Base-by-base conservation (phyloP, 1,140 invertebrate species). In the Hycleus phaleratus region DNA sequence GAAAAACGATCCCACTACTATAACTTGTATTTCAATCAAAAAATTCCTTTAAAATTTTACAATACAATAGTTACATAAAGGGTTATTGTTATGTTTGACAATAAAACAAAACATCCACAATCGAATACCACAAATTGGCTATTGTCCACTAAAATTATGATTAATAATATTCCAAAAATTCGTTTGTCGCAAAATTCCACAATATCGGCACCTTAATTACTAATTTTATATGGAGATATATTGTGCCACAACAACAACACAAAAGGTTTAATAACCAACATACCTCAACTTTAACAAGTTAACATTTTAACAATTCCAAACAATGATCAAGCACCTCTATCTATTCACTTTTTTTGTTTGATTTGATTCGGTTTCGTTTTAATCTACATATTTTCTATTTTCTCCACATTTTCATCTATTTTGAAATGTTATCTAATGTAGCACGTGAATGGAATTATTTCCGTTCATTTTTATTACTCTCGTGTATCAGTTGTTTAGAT, bases 251-350 rank as follows among this genome's bases (percentile, higher is more conserved):
- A 32, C 32, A 32, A 32, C 7, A 32, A 46, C 58, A 59, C 68
- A 68, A 70, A 70, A 68, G 68, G 59, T 70, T 70, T 68, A 70
- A 70, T 70, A 70, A 70, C 64, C 62, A 61, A 66, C 65, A 67
- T 70, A 68, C 66, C 62, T 50, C 38, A 49, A 49, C 56, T 46
- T 44, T 56, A 44, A 32, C 26, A 43, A 32, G 4, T 32, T 2
- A 4, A 7, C 32, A 32, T 32, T 32, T 5, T 0, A 32, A 32
- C 32, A 7, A 5, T 32, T 32, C 32, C 32, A 32, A 4, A 32
- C 32, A 32, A 32, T 32, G 26, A 32, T 7, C 26, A 7, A 1
- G 4, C 26, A 1, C 1, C 26, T 4, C 7, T 32, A 32, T 32
- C 7, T 32, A 18, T 32, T 7, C 32, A 32, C 4, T 32, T 32